A percentile compares a stretch with the other conserved stretches of the same genome.
Evolutionary conservation across 2,797 vertebrate species (phyloP).

Genomic region (Pseudocheirus occidentalis): DNA sequence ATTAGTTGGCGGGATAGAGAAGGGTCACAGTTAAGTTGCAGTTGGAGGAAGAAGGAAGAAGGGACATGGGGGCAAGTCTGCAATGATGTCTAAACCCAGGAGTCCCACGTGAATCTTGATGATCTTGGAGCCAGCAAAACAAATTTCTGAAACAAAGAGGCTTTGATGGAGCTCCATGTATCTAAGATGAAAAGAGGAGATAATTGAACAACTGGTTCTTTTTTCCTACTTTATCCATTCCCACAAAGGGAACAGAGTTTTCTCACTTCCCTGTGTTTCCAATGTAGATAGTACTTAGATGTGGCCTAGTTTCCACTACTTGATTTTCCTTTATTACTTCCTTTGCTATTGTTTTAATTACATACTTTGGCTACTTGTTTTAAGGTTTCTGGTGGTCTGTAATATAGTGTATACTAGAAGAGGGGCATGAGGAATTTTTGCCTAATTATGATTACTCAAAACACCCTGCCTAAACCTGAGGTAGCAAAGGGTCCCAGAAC

Average conservation of each 20-base stretch:
- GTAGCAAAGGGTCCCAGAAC: too few relatives aligned
- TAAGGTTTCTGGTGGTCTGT: background rate
- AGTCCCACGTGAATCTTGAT: background rate
- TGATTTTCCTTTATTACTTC: background rate
- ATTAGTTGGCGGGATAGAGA: background rate
- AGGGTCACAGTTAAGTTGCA: background rate
- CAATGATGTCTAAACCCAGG: background rate
- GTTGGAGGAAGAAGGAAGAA: background rate
- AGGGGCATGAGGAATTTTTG: background rate
- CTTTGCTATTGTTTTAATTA: background rate
- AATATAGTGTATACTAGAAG: background rate
- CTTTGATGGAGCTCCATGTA: background rate
- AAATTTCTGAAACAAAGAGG: background rate
- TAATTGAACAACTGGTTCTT: background rate
- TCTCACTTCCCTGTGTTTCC: background rate
- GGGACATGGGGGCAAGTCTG: background rate
- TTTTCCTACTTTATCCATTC: background rate
- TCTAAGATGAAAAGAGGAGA: background rate
- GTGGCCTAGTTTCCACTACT: background rate
- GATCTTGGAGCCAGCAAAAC: background rate
- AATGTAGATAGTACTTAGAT: background rate
- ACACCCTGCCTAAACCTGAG: too few relatives aligned
- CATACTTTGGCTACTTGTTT: background rate
- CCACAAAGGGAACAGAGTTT: background rate
- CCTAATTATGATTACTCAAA: background rate